These are phyloP conservation scores for Danio albolineatus DNA, from an alignment of 2,797 vertebrate species.

Conservation along the genomic window DNA sequence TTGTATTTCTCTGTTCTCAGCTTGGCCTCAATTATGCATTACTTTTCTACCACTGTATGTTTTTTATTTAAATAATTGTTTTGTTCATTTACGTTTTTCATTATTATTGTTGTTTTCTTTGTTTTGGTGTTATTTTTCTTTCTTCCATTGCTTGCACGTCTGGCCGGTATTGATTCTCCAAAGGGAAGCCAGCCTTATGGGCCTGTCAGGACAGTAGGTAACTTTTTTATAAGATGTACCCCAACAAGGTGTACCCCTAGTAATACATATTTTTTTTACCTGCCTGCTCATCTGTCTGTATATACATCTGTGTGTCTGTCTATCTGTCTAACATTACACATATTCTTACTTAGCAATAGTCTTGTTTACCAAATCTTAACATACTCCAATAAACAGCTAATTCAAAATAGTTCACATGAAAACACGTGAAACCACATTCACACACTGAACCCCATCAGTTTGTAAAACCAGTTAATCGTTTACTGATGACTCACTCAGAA, in stretches of 20 bases:
- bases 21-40: not conserved
- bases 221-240: constrained; percentile 67
- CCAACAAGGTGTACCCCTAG: not conserved
- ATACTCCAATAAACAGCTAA: too few species aligned
- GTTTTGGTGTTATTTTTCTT: constrained; percentile 33
- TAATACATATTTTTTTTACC: too few species aligned
- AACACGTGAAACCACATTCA: too few species aligned
- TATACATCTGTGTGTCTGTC: not conserved
- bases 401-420: too few species aligned
- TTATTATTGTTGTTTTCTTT: constrained; percentile 55
- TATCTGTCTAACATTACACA: not conserved
- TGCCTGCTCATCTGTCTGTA: not conserved
- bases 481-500: too few species aligned
- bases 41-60: constrained; percentile 19
- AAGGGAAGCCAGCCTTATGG: constrained; percentile 77
- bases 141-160: constrained; percentile 34
- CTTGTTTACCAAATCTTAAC: too few species aligned
- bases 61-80: constrained; percentile 5
- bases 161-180: constrained; percentile 50
- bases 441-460: too few species aligned
- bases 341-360: too few species aligned
- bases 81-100: constrained; percentile 46
- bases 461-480: too few species aligned
- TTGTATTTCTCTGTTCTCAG: constrained; percentile 6
- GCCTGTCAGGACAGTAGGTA: constrained; percentile 85